A percentile compares a stretch with the other conserved stretches of the same genome.
Conservation (phyloP, 2,797 vertebrate genomes). For the Furcifer pardalis region DNA sequence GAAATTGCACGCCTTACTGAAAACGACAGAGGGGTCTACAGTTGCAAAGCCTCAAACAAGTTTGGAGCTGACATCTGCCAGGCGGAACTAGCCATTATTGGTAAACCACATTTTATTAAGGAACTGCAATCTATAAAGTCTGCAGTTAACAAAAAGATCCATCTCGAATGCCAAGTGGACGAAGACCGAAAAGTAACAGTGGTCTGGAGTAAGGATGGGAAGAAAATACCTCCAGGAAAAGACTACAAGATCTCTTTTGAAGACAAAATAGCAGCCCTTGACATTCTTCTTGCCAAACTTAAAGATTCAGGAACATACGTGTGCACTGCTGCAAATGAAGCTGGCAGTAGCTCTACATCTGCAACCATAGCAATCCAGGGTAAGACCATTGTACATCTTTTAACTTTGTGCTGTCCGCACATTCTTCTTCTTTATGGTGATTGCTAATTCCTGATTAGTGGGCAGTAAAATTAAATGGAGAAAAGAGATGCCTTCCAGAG, state of each 20-base stretch:
- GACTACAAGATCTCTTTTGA: slow-evolving; percentile 95
- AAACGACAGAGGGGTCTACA: slow-evolving; percentile 88
- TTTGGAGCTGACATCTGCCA: slow-evolving; percentile 91
- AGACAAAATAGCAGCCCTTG: slow-evolving; percentile 93
- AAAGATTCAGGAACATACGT: slow-evolving; percentile 95
- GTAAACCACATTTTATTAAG: slow-evolving; percentile 91
- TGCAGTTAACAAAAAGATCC: slow-evolving; percentile 88
- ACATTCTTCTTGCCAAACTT: slow-evolving; percentile 92
- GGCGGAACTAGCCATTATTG: slow-evolving; percentile 88
- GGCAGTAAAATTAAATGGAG: background rate
- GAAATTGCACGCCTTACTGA: slow-evolving; percentile 85
- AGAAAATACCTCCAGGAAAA: slow-evolving; percentile 91
- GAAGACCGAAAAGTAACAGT: slow-evolving; percentile 94
- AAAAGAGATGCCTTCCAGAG: background rate
- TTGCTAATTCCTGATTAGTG: background rate
- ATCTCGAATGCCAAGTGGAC: slow-evolving; percentile 93
- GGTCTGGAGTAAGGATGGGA: slow-evolving; percentile 92
- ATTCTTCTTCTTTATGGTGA: background rate
- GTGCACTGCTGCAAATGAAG: slow-evolving; percentile 93
- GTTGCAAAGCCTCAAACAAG: slow-evolving; percentile 96
- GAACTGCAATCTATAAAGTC: slow-evolving; percentile 83
- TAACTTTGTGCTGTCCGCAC: background rate
- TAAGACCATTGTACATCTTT: slow-evolving; percentile 78
- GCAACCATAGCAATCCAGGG: slow-evolving; percentile 89
- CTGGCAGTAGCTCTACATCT: slow-evolving; percentile 90